phyloP scores from a whole-genome alignment of 2,797 vertebrate species.

The Gadopsis marmoratus region DNA sequence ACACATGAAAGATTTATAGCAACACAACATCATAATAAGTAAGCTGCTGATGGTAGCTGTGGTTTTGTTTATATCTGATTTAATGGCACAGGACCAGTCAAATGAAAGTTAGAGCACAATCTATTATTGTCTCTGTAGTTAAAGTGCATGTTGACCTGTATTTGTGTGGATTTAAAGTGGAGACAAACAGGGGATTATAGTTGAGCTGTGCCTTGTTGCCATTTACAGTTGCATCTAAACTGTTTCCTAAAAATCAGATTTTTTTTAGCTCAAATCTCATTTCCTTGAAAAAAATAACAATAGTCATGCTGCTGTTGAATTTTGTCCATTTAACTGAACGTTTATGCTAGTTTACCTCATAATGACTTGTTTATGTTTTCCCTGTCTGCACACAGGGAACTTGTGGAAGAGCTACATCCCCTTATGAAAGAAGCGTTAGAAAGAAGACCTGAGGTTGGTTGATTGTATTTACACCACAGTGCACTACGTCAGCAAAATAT shows the following conservation, averaged over 20 bases:
- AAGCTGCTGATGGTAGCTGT: background rate
- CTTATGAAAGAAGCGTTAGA: constrained; percentile 98
- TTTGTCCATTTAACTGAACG: background rate
- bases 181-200: constrained; percentile 63
- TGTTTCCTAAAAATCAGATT: constrained; percentile 33
- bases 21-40: background rate
- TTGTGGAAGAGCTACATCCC: constrained; percentile 97
- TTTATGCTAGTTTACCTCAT: background rate
- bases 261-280: constrained; percentile 34
- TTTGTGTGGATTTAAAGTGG: constrained; percentile 62
- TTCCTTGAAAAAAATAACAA: constrained; percentile 15
- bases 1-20: background rate
- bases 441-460: constrained; percentile 95
- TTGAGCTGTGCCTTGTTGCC: constrained; percentile 37
- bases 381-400: constrained; percentile 85
- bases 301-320: background rate
- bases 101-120: constrained; percentile 36
- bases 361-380: constrained; percentile 7
- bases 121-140: constrained; percentile 39
- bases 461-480: background rate
- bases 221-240: constrained; percentile 36
- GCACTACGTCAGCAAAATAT: background rate
- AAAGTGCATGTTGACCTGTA: constrained; percentile 59
- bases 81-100: constrained; percentile 20
- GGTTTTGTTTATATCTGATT: constrained; percentile 7